Evolutionary conservation across 2,113 vertebrate genomes (phyloP).

Genomic region (Scophthalmus maximus): DNA sequence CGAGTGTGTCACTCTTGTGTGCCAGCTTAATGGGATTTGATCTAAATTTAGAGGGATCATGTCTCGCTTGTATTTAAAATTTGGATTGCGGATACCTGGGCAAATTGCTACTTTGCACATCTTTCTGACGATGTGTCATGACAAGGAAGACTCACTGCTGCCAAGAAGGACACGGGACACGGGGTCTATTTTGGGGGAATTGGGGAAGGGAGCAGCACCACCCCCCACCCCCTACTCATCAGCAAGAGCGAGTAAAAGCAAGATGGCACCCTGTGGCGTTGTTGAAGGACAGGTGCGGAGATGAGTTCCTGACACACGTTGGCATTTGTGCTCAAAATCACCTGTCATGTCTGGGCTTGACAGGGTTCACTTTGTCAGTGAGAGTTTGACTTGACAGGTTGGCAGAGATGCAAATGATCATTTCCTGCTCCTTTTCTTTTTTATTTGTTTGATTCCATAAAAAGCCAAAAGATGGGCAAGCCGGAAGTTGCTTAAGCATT

Average conservation of each 20-base stretch:
- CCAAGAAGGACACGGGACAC: slow-evolving; percentile 58
- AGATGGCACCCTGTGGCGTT: slow-evolving; percentile 73
- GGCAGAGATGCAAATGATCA: slow-evolving; percentile 85
- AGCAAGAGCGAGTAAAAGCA: slow-evolving; percentile 66
- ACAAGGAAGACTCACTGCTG: slow-evolving; percentile 76
- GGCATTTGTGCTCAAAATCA: slow-evolving; percentile 47
- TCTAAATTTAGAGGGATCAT: slow-evolving; percentile 80
- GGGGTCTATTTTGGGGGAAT: slow-evolving; percentile 79
- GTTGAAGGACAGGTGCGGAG: slow-evolving; percentile 74
- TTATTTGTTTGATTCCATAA: slow-evolving; percentile 67
- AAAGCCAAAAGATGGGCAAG: slow-evolving; percentile 78
- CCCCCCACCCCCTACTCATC: slow-evolving; percentile 43
- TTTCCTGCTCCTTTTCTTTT: slow-evolving; percentile 52
- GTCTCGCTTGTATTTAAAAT: slow-evolving; percentile 73
- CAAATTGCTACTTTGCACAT: slow-evolving; percentile 80
- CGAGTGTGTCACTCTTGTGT: slow-evolving; percentile 65
- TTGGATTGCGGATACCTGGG: slow-evolving; percentile 72
- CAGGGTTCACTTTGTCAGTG: slow-evolving; percentile 79
- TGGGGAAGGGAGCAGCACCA: slow-evolving; percentile 56
- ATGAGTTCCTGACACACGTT: slow-evolving; percentile 79
- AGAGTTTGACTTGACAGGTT: slow-evolving; percentile 79
- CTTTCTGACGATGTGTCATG: slow-evolving; percentile 78
- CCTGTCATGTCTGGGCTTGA: slow-evolving; percentile 71
- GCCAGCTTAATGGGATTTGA: slow-evolving; percentile 80
- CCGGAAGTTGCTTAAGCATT: slow-evolving; percentile 41